phyloP scores from a whole-genome alignment of 2,888 invertebrate genomes.

The Spilosoma lubricipeda region DNA sequence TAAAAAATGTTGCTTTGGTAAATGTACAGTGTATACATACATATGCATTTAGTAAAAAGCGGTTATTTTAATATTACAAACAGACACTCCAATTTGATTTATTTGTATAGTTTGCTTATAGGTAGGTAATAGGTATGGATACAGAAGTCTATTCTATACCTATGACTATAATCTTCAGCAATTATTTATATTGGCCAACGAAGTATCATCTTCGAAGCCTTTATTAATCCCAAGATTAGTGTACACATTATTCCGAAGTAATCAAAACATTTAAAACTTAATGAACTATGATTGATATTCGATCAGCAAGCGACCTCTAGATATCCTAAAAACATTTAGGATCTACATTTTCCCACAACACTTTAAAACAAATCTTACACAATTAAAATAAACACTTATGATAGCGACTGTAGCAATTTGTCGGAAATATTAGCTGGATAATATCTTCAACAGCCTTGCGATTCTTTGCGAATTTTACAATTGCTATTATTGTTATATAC shows the following conservation, averaged over 20 bases:
- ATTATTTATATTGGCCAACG: too few relatives aligned
- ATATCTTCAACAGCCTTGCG: constrained; percentile 53
- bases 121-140: too few relatives aligned
- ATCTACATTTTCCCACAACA: neutral
- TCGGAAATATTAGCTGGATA: constrained; percentile 56
- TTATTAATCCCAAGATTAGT: too few relatives aligned
- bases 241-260: neutral
- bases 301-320: neutral
- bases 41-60: too few relatives aligned
- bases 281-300: neutral
- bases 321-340: neutral
- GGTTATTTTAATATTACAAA: too few relatives aligned
- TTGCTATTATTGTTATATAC: constrained; percentile 30
- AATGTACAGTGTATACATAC: too few relatives aligned
- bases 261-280: neutral
- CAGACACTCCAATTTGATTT: too few relatives aligned
- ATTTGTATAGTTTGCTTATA: too few relatives aligned
- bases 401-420: constrained; percentile 57
- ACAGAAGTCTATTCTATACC: too few relatives aligned
- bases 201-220: too few relatives aligned
- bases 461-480: constrained; percentile 48
- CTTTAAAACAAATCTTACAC: constrained; percentile 4
- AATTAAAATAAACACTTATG: constrained; percentile 39
- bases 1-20: too few relatives aligned
- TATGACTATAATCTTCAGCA: too few relatives aligned